phyloP scores from a whole-genome alignment of 2,888 invertebrate species.

The Drosophila hamatofila region DNA sequence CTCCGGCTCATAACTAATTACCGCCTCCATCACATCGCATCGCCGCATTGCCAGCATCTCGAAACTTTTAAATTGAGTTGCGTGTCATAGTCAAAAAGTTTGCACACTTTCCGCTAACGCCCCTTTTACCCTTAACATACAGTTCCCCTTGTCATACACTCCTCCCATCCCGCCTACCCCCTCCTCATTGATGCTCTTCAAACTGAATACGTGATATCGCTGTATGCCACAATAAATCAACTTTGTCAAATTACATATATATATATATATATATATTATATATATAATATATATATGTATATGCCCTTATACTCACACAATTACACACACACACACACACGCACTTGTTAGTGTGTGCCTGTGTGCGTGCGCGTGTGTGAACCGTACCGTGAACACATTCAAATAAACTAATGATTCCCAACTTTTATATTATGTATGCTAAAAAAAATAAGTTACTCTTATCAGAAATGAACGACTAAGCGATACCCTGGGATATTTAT shows the following conservation, averaged over 20 bases:
- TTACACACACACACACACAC: background rate
- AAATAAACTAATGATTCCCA: constrained; percentile 42
- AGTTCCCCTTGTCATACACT: background rate
- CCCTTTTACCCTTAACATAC: background rate
- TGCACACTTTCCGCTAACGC: constrained; percentile 13
- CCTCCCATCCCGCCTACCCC: background rate
- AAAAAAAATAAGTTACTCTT: background rate
- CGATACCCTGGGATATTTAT: no score
- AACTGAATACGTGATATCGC: constrained; percentile 45
- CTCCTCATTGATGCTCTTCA: constrained; percentile 26
- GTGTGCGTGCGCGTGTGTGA: constrained; percentile 11
- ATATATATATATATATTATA: constrained; percentile 5
- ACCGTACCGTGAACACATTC: constrained; percentile 17
- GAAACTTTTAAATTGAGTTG: constrained; percentile 35
- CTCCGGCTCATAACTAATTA: constrained; percentile 32
- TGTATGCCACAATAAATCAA: constrained; percentile 55
- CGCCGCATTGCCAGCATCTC: constrained; percentile 25
- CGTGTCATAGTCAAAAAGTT: constrained; percentile 34
- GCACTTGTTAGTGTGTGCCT: background rate
- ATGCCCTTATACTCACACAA: constrained; percentile 5
- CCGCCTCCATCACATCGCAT: constrained; percentile 20
- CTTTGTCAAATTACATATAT: constrained; percentile 52
- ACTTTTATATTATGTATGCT: constrained; percentile 20
- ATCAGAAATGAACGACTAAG: background rate
- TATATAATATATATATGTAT: constrained; percentile 5